Evolutionary conservation across 2,113 vertebrate genomes (phyloP).

Genomic region (Sterna hirundo): DNA sequence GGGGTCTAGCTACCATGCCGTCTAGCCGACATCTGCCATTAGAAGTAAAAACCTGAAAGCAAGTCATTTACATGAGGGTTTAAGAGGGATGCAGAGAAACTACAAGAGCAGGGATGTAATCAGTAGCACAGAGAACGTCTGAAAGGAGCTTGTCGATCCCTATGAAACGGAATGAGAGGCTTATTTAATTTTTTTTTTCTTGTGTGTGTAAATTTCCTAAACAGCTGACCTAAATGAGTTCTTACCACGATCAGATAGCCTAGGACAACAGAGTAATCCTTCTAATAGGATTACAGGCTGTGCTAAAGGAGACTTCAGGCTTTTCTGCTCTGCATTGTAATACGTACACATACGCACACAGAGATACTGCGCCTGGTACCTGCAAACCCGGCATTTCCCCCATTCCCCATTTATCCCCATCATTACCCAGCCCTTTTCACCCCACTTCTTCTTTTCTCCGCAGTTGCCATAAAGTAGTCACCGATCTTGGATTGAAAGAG

Average conservation of each 20-base stretch:
- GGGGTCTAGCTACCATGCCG: background rate
- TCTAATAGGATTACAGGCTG: conserved; percentile 76
- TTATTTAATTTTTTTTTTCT: conserved; percentile 33
- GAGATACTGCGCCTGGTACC: background rate
- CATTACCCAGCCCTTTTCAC: background rate
- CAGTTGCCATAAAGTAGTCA: background rate
- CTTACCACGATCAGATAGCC: conserved; percentile 73
- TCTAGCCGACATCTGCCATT: conserved; percentile 22
- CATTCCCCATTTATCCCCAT: background rate
- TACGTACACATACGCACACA: background rate
- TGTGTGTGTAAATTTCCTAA: conserved; percentile 70
- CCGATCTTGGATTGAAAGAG: background rate
- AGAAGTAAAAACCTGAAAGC: conserved; percentile 33
- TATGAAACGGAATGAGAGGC: conserved; percentile 49
- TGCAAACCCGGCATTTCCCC: background rate
- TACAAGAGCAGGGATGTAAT: conserved; percentile 39
- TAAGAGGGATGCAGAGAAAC: conserved; percentile 14
- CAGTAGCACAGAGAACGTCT: conserved; percentile 8
- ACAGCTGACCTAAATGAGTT: conserved; percentile 74
- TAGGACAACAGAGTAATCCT: conserved; percentile 75
- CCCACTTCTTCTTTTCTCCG: background rate
- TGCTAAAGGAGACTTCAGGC: conserved; percentile 45
- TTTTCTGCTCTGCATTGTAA: conserved; percentile 42
- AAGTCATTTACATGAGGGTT: conserved; percentile 60
- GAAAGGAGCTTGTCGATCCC: conserved; percentile 35